A percentile compares a stretch with the other conserved stretches of the same genome.
These are phyloP conservation scores for Prionace glauca DNA, from an alignment of 2,797 vertebrate genomes.

Conservation along the genomic window DNA sequence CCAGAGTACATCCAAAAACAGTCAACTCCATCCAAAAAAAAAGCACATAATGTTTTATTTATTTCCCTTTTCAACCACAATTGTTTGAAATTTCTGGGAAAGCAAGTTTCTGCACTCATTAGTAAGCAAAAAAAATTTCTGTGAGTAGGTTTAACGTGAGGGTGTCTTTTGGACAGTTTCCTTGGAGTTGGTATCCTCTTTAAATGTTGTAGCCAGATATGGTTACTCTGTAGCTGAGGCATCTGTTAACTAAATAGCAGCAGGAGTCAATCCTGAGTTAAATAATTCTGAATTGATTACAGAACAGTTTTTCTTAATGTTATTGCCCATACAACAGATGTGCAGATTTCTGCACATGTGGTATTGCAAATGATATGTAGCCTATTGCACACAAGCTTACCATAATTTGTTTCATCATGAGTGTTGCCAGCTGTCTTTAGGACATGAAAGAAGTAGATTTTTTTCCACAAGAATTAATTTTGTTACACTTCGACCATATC, in stretches of 20 bases:
- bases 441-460: conserved; percentile 38
- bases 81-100: conserved; percentile 6
- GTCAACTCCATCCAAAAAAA: background rate
- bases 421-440: conserved; percentile 38
- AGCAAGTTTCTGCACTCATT: conserved; percentile 12
- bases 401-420: conserved; percentile 39
- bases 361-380: conserved; percentile 38
- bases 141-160: background rate
- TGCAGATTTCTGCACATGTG: conserved; percentile 38
- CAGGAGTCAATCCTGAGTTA: conserved; percentile 37
- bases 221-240: conserved; percentile 28
- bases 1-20: background rate
- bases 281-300: conserved; percentile 39
- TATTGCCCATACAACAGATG: conserved; percentile 37
- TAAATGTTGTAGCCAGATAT: conserved; percentile 33
- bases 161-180: conserved; percentile 2
- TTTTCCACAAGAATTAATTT: conserved; percentile 25
- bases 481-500: conserved; percentile 31
- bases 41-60: background rate
- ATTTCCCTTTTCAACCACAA: background rate
- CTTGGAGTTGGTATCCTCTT: conserved; percentile 21
- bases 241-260: conserved; percentile 38
- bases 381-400: conserved; percentile 35
- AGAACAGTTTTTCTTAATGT: conserved; percentile 37
- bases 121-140: background rate